Evolutionary conservation across 2,113 vertebrate genomes (phyloP).

Genomic region (Henicopernis longicauda): DNA sequence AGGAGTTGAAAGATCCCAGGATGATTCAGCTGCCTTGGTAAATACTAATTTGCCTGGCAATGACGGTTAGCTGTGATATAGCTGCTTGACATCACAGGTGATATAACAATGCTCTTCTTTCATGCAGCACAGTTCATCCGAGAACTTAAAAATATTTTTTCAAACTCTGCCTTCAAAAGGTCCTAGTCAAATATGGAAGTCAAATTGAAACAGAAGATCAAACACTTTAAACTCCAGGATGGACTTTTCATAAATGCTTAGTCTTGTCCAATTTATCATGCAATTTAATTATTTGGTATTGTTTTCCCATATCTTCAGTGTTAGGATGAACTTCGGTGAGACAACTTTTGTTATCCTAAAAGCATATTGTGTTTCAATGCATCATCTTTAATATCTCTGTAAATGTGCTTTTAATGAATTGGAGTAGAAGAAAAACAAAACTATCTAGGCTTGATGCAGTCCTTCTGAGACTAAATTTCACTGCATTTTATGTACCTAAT

Average conservation of each 20-base stretch:
- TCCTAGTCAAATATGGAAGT: background rate
- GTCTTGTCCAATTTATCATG: background rate
- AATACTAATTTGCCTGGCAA: background rate
- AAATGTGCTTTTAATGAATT: background rate
- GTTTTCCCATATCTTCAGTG: fast-evolving
- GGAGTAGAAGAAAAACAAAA: background rate
- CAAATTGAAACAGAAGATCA: background rate
- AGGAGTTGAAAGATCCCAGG: background rate
- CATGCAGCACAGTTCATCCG: background rate
- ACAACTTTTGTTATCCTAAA: background rate
- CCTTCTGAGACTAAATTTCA: background rate
- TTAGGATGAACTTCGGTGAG: background rate
- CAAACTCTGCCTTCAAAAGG: background rate
- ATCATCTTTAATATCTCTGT: background rate
- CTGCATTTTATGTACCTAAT: background rate
- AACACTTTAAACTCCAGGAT: background rate
- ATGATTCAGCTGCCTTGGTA: background rate
- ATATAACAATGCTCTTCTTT: background rate
- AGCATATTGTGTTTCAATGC: background rate
- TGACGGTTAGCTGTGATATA: background rate
- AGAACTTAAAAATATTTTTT: background rate
- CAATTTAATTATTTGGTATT: background rate
- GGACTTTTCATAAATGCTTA: background rate
- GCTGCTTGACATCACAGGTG: fast-evolving
- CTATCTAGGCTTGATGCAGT: background rate